Evolutionary conservation across 2,113 vertebrate genomes (phyloP).

Genomic region (Antechinus flavipes): DNA sequence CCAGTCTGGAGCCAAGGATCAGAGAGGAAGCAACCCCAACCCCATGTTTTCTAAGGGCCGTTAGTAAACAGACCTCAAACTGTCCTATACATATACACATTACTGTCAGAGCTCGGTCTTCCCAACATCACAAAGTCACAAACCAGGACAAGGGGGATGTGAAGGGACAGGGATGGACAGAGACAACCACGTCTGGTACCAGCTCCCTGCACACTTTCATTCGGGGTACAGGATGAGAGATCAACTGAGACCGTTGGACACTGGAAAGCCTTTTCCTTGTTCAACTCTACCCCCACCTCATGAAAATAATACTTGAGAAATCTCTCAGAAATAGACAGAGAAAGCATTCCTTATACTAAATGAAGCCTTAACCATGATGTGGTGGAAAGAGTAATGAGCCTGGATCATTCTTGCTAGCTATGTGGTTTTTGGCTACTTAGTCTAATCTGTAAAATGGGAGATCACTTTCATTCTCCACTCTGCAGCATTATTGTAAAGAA

Average conservation of each 20-base stretch:
- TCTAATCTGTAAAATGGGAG: neutral
- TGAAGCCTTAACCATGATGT: neutral
- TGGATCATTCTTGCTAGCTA: neutral
- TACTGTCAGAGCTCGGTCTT: neutral
- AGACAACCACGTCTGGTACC: neutral
- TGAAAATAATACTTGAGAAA: neutral
- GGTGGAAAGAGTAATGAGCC: neutral
- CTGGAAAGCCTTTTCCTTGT: neutral
- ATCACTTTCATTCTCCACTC: neutral
- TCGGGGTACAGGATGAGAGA: neutral
- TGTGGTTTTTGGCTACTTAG: neutral
- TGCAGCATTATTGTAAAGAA: neutral
- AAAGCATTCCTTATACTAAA: neutral
- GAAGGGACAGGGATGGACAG: neutral
- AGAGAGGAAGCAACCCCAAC: neutral
- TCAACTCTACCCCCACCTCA: neutral
- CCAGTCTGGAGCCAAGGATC: slow-evolving; percentile 56
- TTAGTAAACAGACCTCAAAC: slow-evolving; percentile 34
- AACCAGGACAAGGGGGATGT: neutral
- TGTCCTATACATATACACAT: neutral
- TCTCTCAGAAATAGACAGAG: neutral
- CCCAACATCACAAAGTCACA: slow-evolving; percentile 13
- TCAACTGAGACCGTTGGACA: neutral
- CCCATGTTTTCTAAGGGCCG: slow-evolving; percentile 9
- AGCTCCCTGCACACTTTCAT: neutral